Percentiles rank a stretch among this genome's conserved stretches.
phyloP scores from a whole-genome alignment of 2,797 vertebrate genomes.

The Danio aesculapii region DNA sequence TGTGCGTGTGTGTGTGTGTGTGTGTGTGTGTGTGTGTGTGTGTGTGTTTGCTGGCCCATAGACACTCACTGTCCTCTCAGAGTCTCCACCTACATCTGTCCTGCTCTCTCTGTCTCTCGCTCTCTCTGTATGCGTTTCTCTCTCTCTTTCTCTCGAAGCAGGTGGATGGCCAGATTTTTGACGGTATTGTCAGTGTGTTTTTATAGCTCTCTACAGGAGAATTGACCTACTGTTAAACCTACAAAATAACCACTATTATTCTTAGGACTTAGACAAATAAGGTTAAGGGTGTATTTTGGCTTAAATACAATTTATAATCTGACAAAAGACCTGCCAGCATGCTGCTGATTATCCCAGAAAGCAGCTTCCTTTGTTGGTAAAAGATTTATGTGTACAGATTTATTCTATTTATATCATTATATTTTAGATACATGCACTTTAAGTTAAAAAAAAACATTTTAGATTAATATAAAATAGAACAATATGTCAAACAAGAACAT shows the following conservation, averaged over 20 bases:
- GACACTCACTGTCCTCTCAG: slow-evolving; percentile 69
- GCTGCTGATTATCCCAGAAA: background rate
- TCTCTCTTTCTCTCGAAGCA: slow-evolving; percentile 40
- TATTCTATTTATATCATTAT: background rate
- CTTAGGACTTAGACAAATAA: background rate
- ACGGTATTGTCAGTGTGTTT: slow-evolving; percentile 40
- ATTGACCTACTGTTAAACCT: slow-evolving; percentile 7
- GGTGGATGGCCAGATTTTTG: slow-evolving; percentile 55
- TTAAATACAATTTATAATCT: background rate
- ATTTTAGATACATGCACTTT: background rate
- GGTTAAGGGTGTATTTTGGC: background rate
- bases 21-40: slow-evolving; percentile 36
- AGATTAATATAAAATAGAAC: background rate
- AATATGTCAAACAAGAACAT: background rate
- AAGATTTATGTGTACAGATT: background rate
- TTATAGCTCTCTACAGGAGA: slow-evolving; percentile 50
- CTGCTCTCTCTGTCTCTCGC: slow-evolving; percentile 11
- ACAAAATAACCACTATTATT: background rate
- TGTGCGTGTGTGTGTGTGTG: slow-evolving; percentile 27
- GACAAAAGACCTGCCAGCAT: background rate
- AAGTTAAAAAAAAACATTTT: background rate
- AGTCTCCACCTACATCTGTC: slow-evolving; percentile 66
- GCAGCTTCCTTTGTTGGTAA: background rate
- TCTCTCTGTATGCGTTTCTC: background rate
- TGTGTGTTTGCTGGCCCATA: slow-evolving; percentile 65